A percentile compares a stretch with the other conserved stretches of the same genome.
Conservation (phyloP, 2,888 invertebrate species). For the Spilosoma lubricipeda region DNA sequence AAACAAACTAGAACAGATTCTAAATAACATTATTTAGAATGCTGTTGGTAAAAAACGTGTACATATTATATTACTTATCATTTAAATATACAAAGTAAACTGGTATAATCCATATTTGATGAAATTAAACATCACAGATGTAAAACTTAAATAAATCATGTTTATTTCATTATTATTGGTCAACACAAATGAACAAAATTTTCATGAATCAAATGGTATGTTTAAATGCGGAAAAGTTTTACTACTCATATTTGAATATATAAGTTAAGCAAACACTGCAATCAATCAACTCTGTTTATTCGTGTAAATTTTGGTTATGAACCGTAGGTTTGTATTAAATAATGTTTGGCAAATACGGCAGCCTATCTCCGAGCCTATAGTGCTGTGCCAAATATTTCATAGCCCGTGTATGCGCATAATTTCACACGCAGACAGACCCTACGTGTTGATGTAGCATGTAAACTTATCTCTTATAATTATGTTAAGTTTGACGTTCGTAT, state of each 20-base stretch:
- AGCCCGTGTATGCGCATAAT: conserved; percentile 71
- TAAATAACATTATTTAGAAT: neutral
- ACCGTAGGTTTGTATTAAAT: conserved; percentile 45
- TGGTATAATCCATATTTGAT: neutral
- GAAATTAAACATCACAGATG: neutral
- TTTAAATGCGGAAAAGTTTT: conserved; percentile 35
- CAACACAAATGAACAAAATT: neutral
- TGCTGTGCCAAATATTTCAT: conserved; percentile 61
- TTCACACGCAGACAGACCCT: conserved; percentile 42
- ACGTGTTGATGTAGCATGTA: conserved; percentile 25
- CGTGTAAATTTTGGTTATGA: conserved; percentile 37
- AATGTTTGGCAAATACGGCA: conserved; percentile 45
- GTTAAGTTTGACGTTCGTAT: neutral
- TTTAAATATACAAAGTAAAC: neutral
- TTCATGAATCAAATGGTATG: neutral
- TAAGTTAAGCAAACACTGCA: conserved; percentile 26
- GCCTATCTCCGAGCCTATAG: conserved; percentile 42
- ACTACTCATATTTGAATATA: conserved; percentile 27
- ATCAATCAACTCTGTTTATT: conserved; percentile 46
- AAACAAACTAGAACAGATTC: neutral
- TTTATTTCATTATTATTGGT: neutral
- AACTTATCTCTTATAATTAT: conserved; percentile 20
- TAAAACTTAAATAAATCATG: neutral
- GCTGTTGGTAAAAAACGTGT: neutral
- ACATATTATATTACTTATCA: too few species aligned